Evolutionary conservation across 2,888 invertebrate species (phyloP).

Genomic region (Melangyna quadrimaculata): DNA sequence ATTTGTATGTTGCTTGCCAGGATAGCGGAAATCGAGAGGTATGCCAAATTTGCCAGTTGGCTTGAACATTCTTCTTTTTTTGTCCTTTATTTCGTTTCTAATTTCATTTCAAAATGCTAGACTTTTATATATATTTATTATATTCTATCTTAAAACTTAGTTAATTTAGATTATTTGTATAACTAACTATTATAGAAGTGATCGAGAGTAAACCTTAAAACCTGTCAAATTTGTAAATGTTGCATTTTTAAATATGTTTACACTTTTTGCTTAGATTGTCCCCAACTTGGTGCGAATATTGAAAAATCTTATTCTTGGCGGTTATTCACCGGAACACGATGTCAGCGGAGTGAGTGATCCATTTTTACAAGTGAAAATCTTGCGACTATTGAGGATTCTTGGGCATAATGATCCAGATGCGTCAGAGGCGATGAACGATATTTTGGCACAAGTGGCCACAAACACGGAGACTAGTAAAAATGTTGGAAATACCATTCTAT

Average conservation of each 20-base stretch:
- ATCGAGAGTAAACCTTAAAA: background rate
- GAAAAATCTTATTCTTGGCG: conserved; percentile 98
- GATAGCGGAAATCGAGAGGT: conserved; percentile 88
- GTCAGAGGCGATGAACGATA: conserved; percentile 99
- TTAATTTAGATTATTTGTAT: conserved; percentile 14
- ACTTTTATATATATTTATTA: background rate
- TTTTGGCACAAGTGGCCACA: conserved; percentile 99
- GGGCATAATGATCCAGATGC: conserved; percentile 98
- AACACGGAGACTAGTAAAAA: conserved; percentile 99
- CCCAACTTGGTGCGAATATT: conserved; percentile 98
- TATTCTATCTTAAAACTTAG: background rate
- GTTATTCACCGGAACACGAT: conserved; percentile 99
- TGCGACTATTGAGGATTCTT: conserved; percentile 95
- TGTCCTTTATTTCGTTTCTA: conserved; percentile 17
- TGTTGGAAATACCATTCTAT: conserved; percentile 99
- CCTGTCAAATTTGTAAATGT: background rate
- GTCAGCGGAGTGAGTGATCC: conserved; percentile 99
- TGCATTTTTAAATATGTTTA: background rate
- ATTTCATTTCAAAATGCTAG: conserved; percentile 14
- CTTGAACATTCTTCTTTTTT: conserved; percentile 77
- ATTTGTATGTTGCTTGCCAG: conserved; percentile 83
- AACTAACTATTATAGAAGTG: background rate
- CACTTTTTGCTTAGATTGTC: conserved; percentile 88
- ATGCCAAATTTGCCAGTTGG: conserved; percentile 81
- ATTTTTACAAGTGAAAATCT: conserved; percentile 98